These are phyloP conservation scores for Diarsia dahlii DNA, from an alignment of 2,888 invertebrate genomes.

Conservation along the genomic window DNA sequence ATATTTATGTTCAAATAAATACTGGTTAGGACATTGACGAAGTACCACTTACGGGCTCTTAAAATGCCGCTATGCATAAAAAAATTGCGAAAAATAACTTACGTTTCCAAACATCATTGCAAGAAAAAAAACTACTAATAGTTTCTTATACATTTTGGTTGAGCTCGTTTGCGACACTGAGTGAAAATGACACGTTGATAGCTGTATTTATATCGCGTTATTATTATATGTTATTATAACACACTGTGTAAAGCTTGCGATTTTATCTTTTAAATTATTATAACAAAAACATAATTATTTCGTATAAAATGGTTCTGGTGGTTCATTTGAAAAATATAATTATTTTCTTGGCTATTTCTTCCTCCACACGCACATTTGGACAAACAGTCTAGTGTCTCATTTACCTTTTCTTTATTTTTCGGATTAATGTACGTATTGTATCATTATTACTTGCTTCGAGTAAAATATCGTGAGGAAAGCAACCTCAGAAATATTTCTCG, in stretches of 20 bases:
- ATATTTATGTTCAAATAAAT: neutral
- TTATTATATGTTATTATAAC: neutral
- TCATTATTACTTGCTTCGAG: too few species aligned
- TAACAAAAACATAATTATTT: neutral
- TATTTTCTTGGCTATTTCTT: neutral
- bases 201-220: constrained; percentile 8
- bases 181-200: neutral
- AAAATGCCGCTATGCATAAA: neutral
- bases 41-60: neutral
- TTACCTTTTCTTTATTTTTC: too few species aligned
- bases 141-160: constrained; percentile 64
- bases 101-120: constrained; percentile 69
- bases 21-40: neutral
- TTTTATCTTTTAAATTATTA: constrained; percentile 1
- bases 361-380: neutral
- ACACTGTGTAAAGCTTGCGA: neutral
- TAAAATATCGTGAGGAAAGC: too few species aligned
- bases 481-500: too few species aligned
- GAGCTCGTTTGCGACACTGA: neutral
- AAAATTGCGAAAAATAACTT: constrained; percentile 49
- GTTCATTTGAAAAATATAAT: neutral
- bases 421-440: too few species aligned
- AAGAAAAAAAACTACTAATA: constrained; percentile 61
- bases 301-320: neutral
- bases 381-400: neutral